Conservation (phyloP, 2,113 vertebrate genomes). For the Struthidea cinerea region DNA sequence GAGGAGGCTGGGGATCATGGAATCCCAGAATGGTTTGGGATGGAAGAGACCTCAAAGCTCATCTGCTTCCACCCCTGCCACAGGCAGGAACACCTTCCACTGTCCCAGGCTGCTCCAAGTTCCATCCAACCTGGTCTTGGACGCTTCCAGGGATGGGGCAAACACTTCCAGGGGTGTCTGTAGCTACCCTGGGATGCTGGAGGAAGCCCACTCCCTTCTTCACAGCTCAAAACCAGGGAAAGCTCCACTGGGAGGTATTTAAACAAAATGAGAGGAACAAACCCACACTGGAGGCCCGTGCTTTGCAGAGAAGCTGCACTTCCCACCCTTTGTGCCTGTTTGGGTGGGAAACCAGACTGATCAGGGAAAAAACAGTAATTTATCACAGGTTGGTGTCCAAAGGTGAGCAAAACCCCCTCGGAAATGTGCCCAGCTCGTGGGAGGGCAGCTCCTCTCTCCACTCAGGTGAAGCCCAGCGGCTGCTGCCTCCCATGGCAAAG, state of each 20-base stretch:
- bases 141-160: not conserved
- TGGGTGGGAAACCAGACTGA: not conserved
- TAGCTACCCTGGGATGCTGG: not conserved
- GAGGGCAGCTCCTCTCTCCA: not conserved
- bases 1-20: not conserved
- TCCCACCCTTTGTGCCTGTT: no score
- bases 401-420: not conserved
- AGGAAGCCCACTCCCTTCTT: not conserved
- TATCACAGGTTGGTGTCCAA: no score
- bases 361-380: not conserved
- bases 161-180: not conserved
- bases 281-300: fast-evolving
- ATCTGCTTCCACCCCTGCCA: not conserved
- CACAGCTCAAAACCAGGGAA: not conserved
- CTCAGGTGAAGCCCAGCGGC: not conserved
- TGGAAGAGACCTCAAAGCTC: not conserved
- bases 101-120: not conserved
- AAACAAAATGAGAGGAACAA: not conserved
- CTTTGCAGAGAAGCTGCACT: not conserved
- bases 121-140: not conserved
- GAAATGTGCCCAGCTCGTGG: fast-evolving
- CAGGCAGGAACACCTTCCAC: not conserved
- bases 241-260: not conserved
- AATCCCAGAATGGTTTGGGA: not conserved
- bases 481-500: not conserved